Base-by-base conservation (phyloP, 2,113 vertebrate species). In the Prionailurus bengalensis region DNA sequence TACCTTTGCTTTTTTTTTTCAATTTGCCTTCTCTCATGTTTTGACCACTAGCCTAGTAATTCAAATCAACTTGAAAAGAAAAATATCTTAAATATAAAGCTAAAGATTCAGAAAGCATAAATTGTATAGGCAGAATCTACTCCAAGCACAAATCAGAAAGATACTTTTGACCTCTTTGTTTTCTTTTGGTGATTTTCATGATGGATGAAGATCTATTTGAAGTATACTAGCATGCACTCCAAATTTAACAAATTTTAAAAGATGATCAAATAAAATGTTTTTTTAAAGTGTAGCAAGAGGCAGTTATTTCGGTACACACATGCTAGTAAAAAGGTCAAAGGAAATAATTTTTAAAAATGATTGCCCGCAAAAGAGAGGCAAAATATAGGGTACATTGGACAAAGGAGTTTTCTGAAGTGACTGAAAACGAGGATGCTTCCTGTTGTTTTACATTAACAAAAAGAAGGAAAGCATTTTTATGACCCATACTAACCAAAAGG, bases 231-330 rank as follows among this genome's bases (percentile, higher is more conserved):
- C 61, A 92, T 76, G 25, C 12, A 21, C 82, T 95, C 7, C 31
- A 97, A 89, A 76, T 73, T 80, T 78, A 90, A 89, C 55, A 53
- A 63, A 78, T 87, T 87, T 87, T 55, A 91, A 97, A 82, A 74
- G 15, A n/a, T 33, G 85, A 11, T 48, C 61, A 95, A 82, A 79
- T 51, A 27, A 97, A 89, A 48, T 83, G 12, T 0, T 29, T 88
- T 90, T 81, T 84, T 70, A 87, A 91, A 82, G 42, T 84, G 27
- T 63, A 33, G 10, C 23, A 85, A 81, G 33, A 94, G 89, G 16
- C 15, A 85, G 92, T 90, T 94, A 76, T 78, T 96, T 94, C 65
- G 90, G 31, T 19, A 73, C 1, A 66, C 14, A 0, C 10, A 66
- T 79, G 31, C 39, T 88, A 93, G 66, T 66, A 71, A 81, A 95